These are phyloP conservation scores for Conops quadrifasciatus DNA, from an alignment of 2,888 invertebrate species.

Conservation along the genomic window DNA sequence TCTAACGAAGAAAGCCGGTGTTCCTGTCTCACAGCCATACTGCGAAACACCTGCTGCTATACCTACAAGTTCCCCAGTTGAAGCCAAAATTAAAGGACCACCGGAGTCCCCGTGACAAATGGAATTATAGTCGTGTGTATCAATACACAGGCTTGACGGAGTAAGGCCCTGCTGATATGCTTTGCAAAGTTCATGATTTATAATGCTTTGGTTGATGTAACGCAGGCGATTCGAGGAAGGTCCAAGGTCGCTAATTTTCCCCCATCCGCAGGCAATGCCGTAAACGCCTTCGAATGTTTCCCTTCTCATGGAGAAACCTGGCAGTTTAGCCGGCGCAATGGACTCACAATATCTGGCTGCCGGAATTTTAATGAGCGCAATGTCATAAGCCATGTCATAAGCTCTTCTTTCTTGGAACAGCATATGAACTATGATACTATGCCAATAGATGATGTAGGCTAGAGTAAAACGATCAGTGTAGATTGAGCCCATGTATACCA, in stretches of 20 bases:
- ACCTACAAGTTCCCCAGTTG: neutral
- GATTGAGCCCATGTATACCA: neutral
- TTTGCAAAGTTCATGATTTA: neutral
- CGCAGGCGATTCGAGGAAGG: neutral
- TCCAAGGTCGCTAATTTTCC: neutral
- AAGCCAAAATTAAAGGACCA: neutral
- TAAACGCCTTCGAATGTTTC: neutral
- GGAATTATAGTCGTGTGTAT: neutral
- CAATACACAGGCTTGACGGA: neutral
- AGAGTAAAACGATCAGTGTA: neutral
- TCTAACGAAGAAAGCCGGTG: neutral
- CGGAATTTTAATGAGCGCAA: no score
- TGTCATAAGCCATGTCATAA: no score
- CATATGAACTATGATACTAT: no score
- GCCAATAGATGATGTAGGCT: no score
- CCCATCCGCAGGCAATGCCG: neutral
- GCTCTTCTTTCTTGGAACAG: no score
- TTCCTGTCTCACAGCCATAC: neutral
- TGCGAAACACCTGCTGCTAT: neutral
- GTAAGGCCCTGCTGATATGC: neutral
- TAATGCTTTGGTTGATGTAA: neutral
- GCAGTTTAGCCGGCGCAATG: neutral
- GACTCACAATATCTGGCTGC: neutral
- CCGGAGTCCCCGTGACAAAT: constrained; percentile 1
- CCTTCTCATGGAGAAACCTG: neutral